Percentiles rank a stretch among this genome's conserved stretches.
Conservation (phyloP, 2,888 invertebrate genomes). For the Dioctria linearis region DNA sequence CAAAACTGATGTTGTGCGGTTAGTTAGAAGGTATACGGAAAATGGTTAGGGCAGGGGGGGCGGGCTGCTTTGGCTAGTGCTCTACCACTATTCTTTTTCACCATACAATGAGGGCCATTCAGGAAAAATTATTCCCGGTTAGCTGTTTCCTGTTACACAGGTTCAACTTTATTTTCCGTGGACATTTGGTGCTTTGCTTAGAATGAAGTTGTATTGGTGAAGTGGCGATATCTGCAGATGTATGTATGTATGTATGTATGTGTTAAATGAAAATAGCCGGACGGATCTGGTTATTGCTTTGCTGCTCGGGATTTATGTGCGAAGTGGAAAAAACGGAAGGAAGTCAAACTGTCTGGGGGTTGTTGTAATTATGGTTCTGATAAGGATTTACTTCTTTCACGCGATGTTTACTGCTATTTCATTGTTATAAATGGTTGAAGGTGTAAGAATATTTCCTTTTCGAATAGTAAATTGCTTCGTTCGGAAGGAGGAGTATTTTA, state of each 20-base stretch:
- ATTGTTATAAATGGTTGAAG: conserved; percentile 40
- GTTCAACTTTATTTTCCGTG: conserved; percentile 48
- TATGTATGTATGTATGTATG: conserved; percentile 17
- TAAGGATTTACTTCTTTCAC: conserved; percentile 53
- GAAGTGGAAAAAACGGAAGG: conserved; percentile 52
- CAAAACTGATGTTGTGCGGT: neutral
- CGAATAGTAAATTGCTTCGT: neutral
- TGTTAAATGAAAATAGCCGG: conserved; percentile 53
- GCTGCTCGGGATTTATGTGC: conserved; percentile 48
- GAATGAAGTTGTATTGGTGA: conserved; percentile 18
- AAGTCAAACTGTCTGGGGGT: conserved; percentile 52
- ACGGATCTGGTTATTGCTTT: conserved; percentile 54
- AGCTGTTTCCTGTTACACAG: conserved; percentile 56
- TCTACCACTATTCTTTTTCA: conserved; percentile 5
- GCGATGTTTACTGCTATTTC: conserved; percentile 49
- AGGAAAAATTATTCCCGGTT: conserved; percentile 58
- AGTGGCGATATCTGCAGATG: neutral
- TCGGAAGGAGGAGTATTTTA: neutral
- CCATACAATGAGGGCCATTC: conserved; percentile 52
- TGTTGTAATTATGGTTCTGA: conserved; percentile 53
- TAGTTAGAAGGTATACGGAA: neutral
- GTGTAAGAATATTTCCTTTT: conserved; percentile 42
- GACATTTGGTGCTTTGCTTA: conserved; percentile 33
- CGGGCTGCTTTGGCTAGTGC: neutral
- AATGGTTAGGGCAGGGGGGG: neutral